Base-by-base conservation (phyloP, 2,113 vertebrate species). In the Rhea americana region DNA sequence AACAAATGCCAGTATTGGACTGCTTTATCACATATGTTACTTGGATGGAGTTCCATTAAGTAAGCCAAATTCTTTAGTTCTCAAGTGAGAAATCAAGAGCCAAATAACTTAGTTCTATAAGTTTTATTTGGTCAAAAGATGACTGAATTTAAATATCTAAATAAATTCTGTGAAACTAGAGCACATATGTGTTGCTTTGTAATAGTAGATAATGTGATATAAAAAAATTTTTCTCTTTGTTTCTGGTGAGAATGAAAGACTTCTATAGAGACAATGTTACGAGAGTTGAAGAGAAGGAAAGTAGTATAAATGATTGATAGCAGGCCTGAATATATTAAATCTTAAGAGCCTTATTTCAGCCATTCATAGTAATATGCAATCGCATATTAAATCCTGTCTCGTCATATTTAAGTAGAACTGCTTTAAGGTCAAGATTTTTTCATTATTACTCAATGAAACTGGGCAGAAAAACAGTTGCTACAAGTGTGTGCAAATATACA, bases 141-240 rank as follows among this genome's bases (percentile, higher is more conserved):
- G 7, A 22, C n/a, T 66, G 22, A 19, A 59, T 93, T 81, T 55
- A 71, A 78, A 67, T 47, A 73, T 18, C 15, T 70, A 0, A 53
- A 62, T 59, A 39, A 53, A 67, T 91, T 71, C 59, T 2, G 5
- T 50, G 4, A 37, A 91, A 77, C 45, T 80, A 30, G 37, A 1
- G 6, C 73, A 48, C 24, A 50, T 65, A 4, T 1, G 0, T 1
- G 0, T 70, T 80, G 39, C n/a, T 80, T 55, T 73, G 18, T 22
- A 16, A 5, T 78, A 58, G 73, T 47, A 53, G 67, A 50, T 32
- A 70, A 16, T 11, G 45, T 71, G 4, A 5, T 12, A 26, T 35
- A 37, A 51, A 35, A 35, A 67, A 67, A 30, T 32, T 28, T 67
- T 47, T 30, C 13, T 67, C 35, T n/a, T 45, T 68, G 43, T 47